Evolutionary conservation across 2,113 vertebrate species (phyloP), one percentile per base, ranked within the genome.

Genomic region (Zosterops hypoxanthus): DNA sequence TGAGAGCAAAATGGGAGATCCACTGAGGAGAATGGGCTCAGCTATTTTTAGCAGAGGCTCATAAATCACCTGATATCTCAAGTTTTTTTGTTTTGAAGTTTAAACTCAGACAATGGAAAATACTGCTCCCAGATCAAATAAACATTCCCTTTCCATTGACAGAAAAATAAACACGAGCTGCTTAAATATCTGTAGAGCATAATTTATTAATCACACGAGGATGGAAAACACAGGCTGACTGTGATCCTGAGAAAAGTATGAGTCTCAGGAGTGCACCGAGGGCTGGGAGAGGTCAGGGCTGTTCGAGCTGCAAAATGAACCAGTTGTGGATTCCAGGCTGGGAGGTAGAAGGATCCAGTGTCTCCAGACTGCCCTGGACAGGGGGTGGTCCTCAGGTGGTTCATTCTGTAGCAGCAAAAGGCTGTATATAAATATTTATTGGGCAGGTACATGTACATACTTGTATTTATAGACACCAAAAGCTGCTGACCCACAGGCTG

Each of bases 151-250:
- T 87, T 91, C 83, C 68, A 76, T 85, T 91, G 94, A 82, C 5
- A 95, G 89, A 91, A 95, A 97, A 96, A 94, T 82, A 96, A 94
- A 75, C 81, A 89, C 1, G 24, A 87, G 70, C 69, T 46, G 91
- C 66, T 86, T 96, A 94, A 91, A 91, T 92, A 90, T 97, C 94
- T 82, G 73, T 76, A 44, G 66, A 79, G 66, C 55, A 69, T 91
- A 92, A 96, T 95, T 97, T 94, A 95, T 96, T 96, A 95, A 94
- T 94, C 91, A 79, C 93, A 82, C 39, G 90, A 94, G 91, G 83
- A 87, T 61, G 86, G 46, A 89, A 96, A 94, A 46, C 80, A 91
- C 41, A 92, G 82, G 50, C 73, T 70, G 28, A 22, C 66, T 89
- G 84, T 72, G 77, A 76, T 92, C 83, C 89, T 0, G 0, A 84